Base-by-base conservation (phyloP, 2,888 invertebrate species). In the Disparrhopalites patrizii region DNA sequence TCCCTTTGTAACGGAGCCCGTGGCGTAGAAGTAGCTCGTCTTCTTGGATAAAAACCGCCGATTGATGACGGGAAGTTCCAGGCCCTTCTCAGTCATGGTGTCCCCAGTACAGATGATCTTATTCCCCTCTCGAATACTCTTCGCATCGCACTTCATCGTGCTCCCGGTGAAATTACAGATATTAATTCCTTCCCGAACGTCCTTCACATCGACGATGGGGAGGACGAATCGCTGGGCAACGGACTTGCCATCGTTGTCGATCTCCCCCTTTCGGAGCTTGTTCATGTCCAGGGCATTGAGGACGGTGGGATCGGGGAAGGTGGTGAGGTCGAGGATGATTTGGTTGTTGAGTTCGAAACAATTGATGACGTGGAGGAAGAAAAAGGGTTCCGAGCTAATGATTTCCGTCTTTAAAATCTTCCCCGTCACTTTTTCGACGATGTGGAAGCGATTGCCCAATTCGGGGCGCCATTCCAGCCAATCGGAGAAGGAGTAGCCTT, bases 361-460 rank as follows among this genome's bases (percentile, higher is more conserved):
- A 23, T 81, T 78, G 73, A 84, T 84, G 63, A 81, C 79, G 72
- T 81, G 81, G 70, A 84, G 82, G 76, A 82, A 82, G 76, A 83
- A 83, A 73, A 82, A 80, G 1, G 81, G 77, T 20, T 78, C 77
- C 8, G 78, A 77, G 0, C 81, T 75, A 47, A 77, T 74, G 70
- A 79, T 81, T 31, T 77, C 76, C 2, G 76, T 72, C 13, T 77
- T 77, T 8, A 78, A 60, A 25, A 78, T 73, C 65, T 79, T 76
- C 3, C 81, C 81, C n/a, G 78, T 79, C 10, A 47, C 55, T 66
- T 79, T 79, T 36, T 79, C 76, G 27, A 81, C 76, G 25, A 82
- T 72, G 36, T 77, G 73, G 65, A 82, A 80, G 27, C 76, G 74
- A 27, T 77, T 77, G 79, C 79, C 76, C 15, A 63, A 28, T 38